Evolutionary conservation across 2,888 invertebrate species (phyloP), one percentile per base, ranked within the genome.

Genomic region (Stomorhina lunata): DNA sequence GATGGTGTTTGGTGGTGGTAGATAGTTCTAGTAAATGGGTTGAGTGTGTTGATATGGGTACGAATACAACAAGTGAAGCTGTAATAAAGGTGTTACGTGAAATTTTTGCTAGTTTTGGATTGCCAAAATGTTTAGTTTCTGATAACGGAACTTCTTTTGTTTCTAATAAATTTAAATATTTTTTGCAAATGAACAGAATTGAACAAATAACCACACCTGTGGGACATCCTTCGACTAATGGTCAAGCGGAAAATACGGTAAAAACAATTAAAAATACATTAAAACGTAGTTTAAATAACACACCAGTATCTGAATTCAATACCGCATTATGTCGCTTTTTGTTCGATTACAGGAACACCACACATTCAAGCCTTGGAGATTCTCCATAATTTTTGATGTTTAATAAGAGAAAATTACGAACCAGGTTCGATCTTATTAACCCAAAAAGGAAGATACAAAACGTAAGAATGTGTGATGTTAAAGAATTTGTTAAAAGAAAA

Each of bases 141-240:
- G 86, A 85, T 65, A 87, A 86, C 50, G 86, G 85, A 20, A 81
- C 81, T 7, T 68, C 84, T 27, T 86, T 87, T 82, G 82, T 81
- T 2, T 86, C 85, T 5, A 71, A 73, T n/a, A 83, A 86, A 71
- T 86, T 88, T 57, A 20, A 65, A 17, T 3, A 15, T 4, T 85
- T 84, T 75, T 81, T 84, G 20, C 40, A 85, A 48, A 43, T 57
- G 20, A 84, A 80, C 75, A 80, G 83, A 7, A 83, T 83, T 68
- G 69, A 71, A 32, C 80, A 84, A 17, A 53, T 83, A 37, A 81
- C 59, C 48, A 61, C 57, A 27, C 83, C 84, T 15, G 78, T 81
- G 0, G 81, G 80, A 2, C 43, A 84, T 17, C 83, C 84, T 0
- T 73, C 81, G 5, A 83, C 81, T 0, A 84, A 83, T 22, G 80